Evolutionary conservation across 2,888 invertebrate species (phyloP).

Genomic region (Gymnoscelis rufifasciata): DNA sequence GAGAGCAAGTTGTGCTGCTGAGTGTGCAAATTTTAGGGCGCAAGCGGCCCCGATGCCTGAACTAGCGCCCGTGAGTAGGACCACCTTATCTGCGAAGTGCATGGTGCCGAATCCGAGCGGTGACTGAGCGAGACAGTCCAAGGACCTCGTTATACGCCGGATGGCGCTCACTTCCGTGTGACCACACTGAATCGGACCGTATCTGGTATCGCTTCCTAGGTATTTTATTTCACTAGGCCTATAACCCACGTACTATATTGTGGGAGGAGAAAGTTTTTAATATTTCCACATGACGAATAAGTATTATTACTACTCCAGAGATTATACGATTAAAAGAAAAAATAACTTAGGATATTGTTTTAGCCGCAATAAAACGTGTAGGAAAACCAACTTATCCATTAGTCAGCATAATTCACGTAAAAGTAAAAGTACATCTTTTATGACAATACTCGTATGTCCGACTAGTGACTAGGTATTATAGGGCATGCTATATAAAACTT

Average conservation of each 20-base stretch:
- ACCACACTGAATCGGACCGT: constrained; percentile 35
- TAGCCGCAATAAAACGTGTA: no score
- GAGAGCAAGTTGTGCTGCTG: constrained; percentile 47
- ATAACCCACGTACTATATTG: not conserved
- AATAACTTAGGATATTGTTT: no score
- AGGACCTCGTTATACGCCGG: constrained; percentile 30
- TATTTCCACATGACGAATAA: no score
- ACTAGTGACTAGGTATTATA: no score
- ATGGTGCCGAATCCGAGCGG: constrained; percentile 34
- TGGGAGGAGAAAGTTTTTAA: not conserved
- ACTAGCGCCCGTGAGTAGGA: constrained; percentile 62
- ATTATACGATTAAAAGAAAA: no score
- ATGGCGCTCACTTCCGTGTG: constrained; percentile 35
- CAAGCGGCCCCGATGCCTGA: constrained; percentile 63
- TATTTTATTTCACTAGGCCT: constrained; percentile 32
- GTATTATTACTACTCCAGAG: no score
- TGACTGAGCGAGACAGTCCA: constrained; percentile 31
- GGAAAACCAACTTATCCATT: no score
- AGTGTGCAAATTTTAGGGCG: constrained; percentile 51
- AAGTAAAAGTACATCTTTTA: no score
- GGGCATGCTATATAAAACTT: no score
- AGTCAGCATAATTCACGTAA: no score
- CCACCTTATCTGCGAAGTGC: constrained; percentile 59
- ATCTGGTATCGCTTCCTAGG: constrained; percentile 32
- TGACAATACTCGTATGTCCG: no score